phyloP scores from a whole-genome alignment of 2,797 vertebrate species.

The Lacerta bilineata region DNA sequence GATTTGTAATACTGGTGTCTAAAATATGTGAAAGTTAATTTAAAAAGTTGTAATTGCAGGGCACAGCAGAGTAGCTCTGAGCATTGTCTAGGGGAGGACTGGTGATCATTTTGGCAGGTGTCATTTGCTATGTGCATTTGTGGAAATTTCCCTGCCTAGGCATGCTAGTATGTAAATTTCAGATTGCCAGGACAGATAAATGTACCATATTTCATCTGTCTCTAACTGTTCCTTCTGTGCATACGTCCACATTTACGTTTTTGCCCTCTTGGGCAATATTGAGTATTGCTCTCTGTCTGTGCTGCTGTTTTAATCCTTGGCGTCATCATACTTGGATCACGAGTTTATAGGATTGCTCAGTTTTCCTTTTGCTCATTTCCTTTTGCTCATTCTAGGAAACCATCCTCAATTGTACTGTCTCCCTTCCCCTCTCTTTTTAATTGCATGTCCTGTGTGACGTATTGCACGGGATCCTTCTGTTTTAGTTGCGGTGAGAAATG shows the following conservation, averaged over 20 bases:
- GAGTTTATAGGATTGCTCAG: conserved; percentile 43
- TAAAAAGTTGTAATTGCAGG: conserved; percentile 5
- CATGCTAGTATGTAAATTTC: conserved; percentile 59
- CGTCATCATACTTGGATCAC: conserved; percentile 58
- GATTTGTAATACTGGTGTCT: not conserved
- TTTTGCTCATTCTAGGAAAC: conserved; percentile 47
- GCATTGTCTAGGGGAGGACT: conserved; percentile 34
- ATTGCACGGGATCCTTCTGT: conserved; percentile 19
- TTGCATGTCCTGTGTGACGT: conserved; percentile 49
- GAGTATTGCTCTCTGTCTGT: conserved; percentile 58
- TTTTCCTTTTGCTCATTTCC: conserved; percentile 52
- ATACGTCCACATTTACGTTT: conserved; percentile 63
- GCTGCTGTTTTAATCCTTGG: conserved; percentile 67
- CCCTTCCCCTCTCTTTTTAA: conserved; percentile 49
- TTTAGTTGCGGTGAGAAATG: conserved; percentile 35
- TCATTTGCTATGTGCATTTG: conserved; percentile 59
- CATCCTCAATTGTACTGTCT: conserved; percentile 57
- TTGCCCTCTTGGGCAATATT: conserved; percentile 57
- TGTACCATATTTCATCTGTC: conserved; percentile 42
- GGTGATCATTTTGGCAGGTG: conserved; percentile 58
- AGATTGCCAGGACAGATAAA: conserved; percentile 67
- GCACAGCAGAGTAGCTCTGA: not conserved
- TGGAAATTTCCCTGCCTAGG: conserved; percentile 55
- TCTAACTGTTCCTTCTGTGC: conserved; percentile 46
- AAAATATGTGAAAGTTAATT: not conserved